Evolutionary conservation across 2,888 invertebrate genomes (phyloP).

Genomic region (Meiosimyza platycephala): DNA sequence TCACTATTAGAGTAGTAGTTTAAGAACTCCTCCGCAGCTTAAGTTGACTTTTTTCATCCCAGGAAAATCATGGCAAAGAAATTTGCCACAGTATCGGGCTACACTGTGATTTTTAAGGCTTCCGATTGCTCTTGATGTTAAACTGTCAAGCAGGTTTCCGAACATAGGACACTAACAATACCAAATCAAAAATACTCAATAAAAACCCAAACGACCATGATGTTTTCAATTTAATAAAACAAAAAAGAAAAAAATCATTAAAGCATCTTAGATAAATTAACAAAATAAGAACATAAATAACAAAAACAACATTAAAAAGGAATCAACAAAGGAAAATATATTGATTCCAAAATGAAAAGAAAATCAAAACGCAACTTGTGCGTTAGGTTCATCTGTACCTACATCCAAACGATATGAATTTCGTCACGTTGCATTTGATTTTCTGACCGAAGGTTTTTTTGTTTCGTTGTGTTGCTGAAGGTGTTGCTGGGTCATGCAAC

Average conservation of each 20-base stretch:
- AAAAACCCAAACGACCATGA: no score
- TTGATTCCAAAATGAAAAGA: not conserved
- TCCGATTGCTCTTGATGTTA: no score
- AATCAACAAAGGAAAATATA: not conserved
- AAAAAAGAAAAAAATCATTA: conserved; percentile 10
- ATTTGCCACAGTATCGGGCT: no score
- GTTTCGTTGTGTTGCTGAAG: conserved; percentile 13
- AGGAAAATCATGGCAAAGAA: no score
- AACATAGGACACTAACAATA: no score
- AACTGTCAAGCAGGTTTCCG: no score
- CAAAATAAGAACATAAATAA: conserved; percentile 7
- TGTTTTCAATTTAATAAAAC: not conserved
- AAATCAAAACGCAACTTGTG: not conserved
- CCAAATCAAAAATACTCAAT: no score
- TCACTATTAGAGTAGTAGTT: no score
- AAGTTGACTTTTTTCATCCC: no score
- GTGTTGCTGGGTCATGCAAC: not conserved
- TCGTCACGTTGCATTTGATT: conserved; percentile 26
- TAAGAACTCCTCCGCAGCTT: no score
- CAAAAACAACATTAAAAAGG: not conserved
- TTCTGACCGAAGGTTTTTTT: not conserved
- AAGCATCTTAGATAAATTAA: conserved; percentile 30
- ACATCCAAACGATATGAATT: conserved; percentile 26
- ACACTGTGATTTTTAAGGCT: no score
- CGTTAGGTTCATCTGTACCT: conserved; percentile 2